These are phyloP conservation scores for Lathronympha strigana DNA, from an alignment of 2,888 invertebrate species.

Conservation along the genomic window DNA sequence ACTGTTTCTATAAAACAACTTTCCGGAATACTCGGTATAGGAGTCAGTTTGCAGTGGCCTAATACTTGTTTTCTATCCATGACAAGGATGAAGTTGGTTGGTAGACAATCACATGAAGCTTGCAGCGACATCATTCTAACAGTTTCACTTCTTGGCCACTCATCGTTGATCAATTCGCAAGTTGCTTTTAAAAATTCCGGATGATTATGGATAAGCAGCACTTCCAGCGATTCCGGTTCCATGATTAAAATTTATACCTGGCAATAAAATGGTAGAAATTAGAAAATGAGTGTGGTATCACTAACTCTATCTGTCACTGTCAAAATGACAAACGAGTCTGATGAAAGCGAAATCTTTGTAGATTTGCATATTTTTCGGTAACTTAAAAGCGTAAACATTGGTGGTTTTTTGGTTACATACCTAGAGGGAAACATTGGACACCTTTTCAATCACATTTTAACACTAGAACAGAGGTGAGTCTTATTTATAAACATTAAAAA, in stretches of 20 bases:
- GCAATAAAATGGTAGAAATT: slow-evolving; percentile 45
- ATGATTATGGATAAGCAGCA: slow-evolving; percentile 89
- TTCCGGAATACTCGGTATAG: slow-evolving; percentile 87
- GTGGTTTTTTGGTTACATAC: slow-evolving; percentile 41
- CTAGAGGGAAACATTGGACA: slow-evolving; percentile 43
- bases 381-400: slow-evolving; percentile 33
- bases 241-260: slow-evolving; percentile 50
- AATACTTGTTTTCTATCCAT: slow-evolving; percentile 83
- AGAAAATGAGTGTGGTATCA: slow-evolving; percentile 33
- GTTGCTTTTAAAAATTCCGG: slow-evolving; percentile 89
- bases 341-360: slow-evolving; percentile 38
- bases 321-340: slow-evolving; percentile 38
- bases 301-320: slow-evolving; percentile 31
- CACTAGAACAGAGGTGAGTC: slow-evolving; percentile 43
- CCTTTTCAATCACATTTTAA: slow-evolving; percentile 42
- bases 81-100: slow-evolving; percentile 88
- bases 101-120: slow-evolving; percentile 88
- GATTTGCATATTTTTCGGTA: slow-evolving; percentile 43
- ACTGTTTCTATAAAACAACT: slow-evolving; percentile 93
- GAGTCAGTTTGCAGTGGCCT: slow-evolving; percentile 92
- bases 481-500: slow-evolving; percentile 48
- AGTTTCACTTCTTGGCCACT: slow-evolving; percentile 93
- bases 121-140: slow-evolving; percentile 90
- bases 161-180: slow-evolving; percentile 91
- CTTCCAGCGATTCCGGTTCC: slow-evolving; percentile 66